Conservation (phyloP, 37 sponge, comb jelly and placozoan species). For the Hormiphora californensis region DNA sequence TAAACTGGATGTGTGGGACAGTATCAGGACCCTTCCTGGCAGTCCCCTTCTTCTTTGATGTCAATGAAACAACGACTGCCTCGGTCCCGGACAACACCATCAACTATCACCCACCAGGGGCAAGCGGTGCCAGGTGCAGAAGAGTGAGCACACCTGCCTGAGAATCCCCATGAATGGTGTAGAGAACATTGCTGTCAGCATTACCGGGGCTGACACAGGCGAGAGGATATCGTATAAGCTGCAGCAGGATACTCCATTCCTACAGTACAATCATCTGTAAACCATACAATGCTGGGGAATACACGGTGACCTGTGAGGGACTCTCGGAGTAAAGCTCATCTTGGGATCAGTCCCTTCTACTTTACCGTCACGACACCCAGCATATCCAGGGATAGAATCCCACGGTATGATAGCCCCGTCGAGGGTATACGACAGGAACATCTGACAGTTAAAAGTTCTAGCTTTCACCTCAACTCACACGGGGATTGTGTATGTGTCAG, state of each 20-base stretch:
- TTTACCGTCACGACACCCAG: neutral
- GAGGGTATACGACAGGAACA: conserved; percentile 8
- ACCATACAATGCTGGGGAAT: neutral
- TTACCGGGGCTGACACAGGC: neutral
- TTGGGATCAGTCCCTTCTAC: neutral
- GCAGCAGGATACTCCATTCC: neutral
- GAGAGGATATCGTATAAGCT: conserved; percentile 14
- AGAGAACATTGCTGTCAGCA: neutral
- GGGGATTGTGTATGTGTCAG: neutral
- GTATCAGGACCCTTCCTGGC: neutral
- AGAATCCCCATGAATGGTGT: neutral
- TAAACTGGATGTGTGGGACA: conserved; percentile 5
- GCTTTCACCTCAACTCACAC: neutral
- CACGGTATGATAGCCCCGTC: neutral
- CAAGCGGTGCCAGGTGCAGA: neutral
- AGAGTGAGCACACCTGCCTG: neutral
- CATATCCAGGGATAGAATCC: neutral
- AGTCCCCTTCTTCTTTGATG: conserved; percentile 12
- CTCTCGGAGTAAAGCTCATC: neutral
- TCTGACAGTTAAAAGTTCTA: conserved; percentile 1
- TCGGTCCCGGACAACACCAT: neutral
- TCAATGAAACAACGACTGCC: neutral
- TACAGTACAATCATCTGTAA: conserved; percentile 1
- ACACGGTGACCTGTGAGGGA: neutral
- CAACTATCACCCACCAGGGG: too few species aligned